A percentile compares a stretch with the other conserved stretches of the same genome.
Conservation (phyloP, 2,888 invertebrate genomes). For the Oithona nana region DNA sequence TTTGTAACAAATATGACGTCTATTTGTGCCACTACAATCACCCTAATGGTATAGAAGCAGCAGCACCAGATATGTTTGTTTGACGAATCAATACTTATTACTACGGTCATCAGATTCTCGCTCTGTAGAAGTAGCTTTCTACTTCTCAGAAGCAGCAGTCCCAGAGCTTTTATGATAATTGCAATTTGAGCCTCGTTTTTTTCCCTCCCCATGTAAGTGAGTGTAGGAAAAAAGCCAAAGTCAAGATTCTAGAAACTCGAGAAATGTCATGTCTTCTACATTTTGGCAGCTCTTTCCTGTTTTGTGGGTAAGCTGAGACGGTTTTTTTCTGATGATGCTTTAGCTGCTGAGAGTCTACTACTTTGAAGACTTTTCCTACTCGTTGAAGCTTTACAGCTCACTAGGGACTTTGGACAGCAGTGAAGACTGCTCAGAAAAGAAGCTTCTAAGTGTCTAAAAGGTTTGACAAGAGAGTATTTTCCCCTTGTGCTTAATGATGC, state of each 20-base stretch:
- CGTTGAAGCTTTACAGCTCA: not conserved
- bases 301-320: not conserved
- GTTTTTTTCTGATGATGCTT: no score
- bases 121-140: no score
- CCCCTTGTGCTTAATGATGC: not conserved
- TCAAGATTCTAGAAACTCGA: not conserved
- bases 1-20: no score
- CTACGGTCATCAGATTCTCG: no score
- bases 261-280: not conserved
- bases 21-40: no score
- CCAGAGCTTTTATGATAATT: not conserved
- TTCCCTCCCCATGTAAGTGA: not conserved
- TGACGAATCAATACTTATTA: no score
- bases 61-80: no score
- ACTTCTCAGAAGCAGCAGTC: no score
- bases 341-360: no score
- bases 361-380: not conserved
- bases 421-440: no score
- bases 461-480: not conserved
- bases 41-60: no score
- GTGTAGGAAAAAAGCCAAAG: not conserved
- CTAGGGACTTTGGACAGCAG: not conserved
- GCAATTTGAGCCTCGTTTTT: not conserved
- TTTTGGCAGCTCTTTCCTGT: not conserved
- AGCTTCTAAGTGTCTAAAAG: not conserved